These are phyloP conservation scores for Cylindroiulus punctatus DNA, from an alignment of 2,888 invertebrate genomes.

Conservation along the genomic window DNA sequence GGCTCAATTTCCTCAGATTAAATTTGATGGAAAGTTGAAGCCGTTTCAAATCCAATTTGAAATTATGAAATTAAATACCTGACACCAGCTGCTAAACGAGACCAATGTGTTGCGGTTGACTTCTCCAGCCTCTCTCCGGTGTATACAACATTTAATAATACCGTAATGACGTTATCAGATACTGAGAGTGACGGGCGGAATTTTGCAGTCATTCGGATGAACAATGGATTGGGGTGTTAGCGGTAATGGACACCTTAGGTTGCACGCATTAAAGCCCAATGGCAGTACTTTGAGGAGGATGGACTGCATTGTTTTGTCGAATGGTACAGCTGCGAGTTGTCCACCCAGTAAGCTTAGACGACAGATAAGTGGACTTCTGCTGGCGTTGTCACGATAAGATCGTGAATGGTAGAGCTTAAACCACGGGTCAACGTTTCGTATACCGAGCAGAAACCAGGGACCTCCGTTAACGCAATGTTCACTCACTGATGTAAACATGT, in stretches of 20 bases:
- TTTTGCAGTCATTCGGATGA: slow-evolving; percentile 12
- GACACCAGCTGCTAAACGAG: slow-evolving; percentile 40
- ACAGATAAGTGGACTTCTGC: neutral
- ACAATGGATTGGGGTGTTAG: slow-evolving; percentile 19
- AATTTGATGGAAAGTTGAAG: slow-evolving; percentile 43
- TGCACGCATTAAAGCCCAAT: neutral
- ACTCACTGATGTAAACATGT: too few species aligned
- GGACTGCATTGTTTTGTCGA: neutral
- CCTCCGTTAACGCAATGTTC: neutral
- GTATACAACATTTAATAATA: slow-evolving; percentile 41
- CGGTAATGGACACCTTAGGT: neutral
- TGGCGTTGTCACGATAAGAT: neutral
- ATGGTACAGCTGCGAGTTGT: neutral
- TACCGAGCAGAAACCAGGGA: neutral
- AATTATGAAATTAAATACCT: slow-evolving; percentile 43
- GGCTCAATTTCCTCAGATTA: slow-evolving; percentile 20
- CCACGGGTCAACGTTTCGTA: neutral
- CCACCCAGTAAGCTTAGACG: neutral
- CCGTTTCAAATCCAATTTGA: slow-evolving; percentile 30
- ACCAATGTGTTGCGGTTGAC: slow-evolving; percentile 7
- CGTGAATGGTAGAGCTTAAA: neutral
- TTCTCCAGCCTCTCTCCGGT: neutral
- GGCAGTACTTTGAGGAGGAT: neutral
- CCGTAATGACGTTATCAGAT: slow-evolving; percentile 43
- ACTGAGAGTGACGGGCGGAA: neutral